phyloP scores from a whole-genome alignment of 2,113 vertebrate genomes.

The Eudorcas thomsonii region DNA sequence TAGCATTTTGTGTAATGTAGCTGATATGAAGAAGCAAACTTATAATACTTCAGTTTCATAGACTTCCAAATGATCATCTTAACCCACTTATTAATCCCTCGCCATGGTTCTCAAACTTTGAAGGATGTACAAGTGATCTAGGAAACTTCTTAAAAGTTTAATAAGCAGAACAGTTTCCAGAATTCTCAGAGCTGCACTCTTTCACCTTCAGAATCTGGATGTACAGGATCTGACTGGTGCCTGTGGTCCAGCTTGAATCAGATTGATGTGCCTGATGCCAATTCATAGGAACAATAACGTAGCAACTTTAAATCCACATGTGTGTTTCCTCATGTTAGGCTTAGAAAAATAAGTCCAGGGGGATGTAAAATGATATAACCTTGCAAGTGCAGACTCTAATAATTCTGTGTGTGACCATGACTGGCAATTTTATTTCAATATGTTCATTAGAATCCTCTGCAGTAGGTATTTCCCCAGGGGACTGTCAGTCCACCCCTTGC shows the following conservation, averaged over 20 bases:
- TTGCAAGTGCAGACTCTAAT: not conserved
- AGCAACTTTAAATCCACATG: not conserved
- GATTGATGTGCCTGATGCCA: not conserved
- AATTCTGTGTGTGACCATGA: not conserved
- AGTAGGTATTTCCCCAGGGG: not conserved
- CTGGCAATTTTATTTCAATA: not conserved
- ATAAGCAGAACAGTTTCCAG: not conserved
- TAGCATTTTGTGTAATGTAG: not conserved
- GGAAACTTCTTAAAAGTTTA: not conserved
- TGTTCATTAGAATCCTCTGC: too few species aligned
- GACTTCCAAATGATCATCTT: not conserved
- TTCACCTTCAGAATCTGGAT: not conserved
- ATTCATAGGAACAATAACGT: not conserved
- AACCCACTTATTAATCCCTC: not conserved
- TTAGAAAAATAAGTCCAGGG: not conserved
- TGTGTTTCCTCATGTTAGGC: not conserved
- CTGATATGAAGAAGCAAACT: not conserved
- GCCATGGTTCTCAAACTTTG: not conserved
- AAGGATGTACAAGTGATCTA: not conserved
- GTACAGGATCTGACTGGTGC: not conserved
- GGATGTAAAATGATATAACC: not conserved
- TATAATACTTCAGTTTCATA: not conserved
- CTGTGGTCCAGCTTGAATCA: not conserved
- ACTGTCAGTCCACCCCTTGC: not conserved
- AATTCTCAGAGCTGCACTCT: not conserved